Evolutionary conservation across 2,113 vertebrate genomes (phyloP).

Genomic region (Rhinoptilus africanus): DNA sequence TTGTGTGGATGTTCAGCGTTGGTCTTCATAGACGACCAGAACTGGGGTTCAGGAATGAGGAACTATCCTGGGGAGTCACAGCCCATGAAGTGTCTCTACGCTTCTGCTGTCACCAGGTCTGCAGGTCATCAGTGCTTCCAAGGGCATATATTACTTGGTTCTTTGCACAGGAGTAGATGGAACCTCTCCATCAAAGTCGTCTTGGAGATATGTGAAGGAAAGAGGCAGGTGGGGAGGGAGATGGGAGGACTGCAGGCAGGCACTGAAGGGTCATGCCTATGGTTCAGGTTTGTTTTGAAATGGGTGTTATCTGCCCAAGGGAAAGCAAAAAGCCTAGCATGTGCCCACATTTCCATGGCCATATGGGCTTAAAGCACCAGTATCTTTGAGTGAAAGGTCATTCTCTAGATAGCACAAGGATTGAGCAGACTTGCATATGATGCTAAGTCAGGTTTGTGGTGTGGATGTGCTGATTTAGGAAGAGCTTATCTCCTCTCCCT

Average conservation of each 20-base stretch:
- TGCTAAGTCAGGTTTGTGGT: not conserved
- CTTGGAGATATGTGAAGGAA: not conserved
- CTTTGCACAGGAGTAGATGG: not conserved
- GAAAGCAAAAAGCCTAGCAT: not conserved
- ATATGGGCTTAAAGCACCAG: not conserved
- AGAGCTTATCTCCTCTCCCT: not conserved
- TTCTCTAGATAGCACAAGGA: not conserved
- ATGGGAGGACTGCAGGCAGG: not conserved
- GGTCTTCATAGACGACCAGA: not conserved
- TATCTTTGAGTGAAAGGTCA: not conserved
- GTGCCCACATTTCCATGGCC: not conserved
- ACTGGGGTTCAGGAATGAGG: not conserved
- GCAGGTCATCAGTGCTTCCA: not conserved
- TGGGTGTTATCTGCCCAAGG: not conserved
- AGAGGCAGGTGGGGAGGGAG: not conserved
- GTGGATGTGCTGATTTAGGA: not conserved
- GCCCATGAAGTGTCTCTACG: rapidly evolving
- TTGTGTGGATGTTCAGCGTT: not conserved
- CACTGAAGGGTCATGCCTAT: not conserved
- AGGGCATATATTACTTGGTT: not conserved
- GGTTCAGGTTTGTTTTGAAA: not conserved
- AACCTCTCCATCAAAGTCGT: not conserved
- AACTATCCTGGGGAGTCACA: not conserved
- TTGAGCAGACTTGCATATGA: not conserved
- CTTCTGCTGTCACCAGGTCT: not conserved